Evolutionary conservation across 2,888 invertebrate species (phyloP).

Genomic region (Metallyticus violacea): DNA sequence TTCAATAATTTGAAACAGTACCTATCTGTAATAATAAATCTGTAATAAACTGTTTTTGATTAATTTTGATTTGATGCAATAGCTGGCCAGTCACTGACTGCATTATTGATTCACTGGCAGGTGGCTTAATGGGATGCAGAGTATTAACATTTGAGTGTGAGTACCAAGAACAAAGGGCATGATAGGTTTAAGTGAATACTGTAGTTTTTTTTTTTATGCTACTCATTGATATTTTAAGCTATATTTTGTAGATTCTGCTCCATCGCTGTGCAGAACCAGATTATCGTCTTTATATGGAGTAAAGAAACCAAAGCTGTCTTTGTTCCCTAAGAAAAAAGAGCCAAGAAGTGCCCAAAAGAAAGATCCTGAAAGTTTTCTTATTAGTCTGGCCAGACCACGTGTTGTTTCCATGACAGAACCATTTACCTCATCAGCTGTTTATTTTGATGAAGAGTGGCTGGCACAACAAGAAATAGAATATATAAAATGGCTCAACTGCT

Average conservation of each 20-base stretch:
- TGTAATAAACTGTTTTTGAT: too few species aligned
- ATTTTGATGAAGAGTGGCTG: constrained; percentile 65
- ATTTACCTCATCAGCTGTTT: constrained; percentile 59
- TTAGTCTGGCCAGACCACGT: constrained; percentile 49
- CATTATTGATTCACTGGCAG: too few species aligned
- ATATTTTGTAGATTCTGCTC: background rate
- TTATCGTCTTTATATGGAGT: background rate
- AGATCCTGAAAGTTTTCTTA: constrained; percentile 40
- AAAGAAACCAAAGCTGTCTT: background rate
- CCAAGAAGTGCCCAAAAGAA: background rate
- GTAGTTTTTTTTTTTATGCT: too few species aligned
- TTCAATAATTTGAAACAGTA: too few species aligned
- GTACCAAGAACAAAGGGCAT: too few species aligned
- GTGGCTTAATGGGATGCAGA: too few species aligned
- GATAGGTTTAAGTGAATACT: too few species aligned
- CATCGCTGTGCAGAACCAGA: background rate
- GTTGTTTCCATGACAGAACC: constrained; percentile 63
- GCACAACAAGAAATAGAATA: constrained; percentile 67
- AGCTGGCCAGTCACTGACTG: too few species aligned
- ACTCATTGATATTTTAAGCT: too few species aligned
- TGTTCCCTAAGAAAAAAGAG: constrained; percentile 17
- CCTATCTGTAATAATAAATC: too few species aligned
- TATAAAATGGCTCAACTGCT: constrained; percentile 75
- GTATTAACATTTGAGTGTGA: too few species aligned
- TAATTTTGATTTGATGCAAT: too few species aligned